Percentiles rank a stretch among this genome's conserved stretches.
phyloP scores from a whole-genome alignment of 2,113 vertebrate species.

The Phalacrocorax pelagicus region DNA sequence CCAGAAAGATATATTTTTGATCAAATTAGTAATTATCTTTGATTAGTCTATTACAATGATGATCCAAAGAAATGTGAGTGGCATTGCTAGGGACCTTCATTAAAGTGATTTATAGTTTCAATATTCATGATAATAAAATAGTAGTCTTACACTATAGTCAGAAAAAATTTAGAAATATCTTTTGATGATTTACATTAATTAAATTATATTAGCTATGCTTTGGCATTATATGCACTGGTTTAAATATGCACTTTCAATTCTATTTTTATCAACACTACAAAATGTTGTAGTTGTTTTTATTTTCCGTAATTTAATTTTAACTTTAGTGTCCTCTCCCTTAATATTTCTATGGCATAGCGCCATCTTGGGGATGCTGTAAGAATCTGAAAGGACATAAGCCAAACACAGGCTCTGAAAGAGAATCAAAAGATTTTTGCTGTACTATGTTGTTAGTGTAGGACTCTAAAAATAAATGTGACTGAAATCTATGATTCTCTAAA shows the following conservation, averaged over 20 bases:
- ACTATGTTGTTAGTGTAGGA: neutral
- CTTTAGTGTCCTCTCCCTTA: neutral
- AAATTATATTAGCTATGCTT: neutral
- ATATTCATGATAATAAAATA: neutral
- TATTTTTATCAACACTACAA: neutral
- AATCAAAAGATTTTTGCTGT: neutral
- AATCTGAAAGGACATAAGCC: neutral
- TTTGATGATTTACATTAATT: neutral
- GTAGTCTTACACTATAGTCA: neutral
- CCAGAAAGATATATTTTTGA: neutral
- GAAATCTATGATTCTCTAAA: neutral
- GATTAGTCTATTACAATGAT: neutral
- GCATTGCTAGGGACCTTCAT: neutral
- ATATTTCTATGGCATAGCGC: conserved; percentile 38
- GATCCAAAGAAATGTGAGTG: neutral
- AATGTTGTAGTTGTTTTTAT: neutral
- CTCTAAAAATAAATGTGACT: neutral
- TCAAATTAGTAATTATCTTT: neutral
- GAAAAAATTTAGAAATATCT: neutral
- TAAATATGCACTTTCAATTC: neutral
- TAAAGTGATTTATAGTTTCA: neutral
- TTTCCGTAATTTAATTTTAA: neutral
- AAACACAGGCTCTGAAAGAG: neutral
- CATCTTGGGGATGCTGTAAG: conserved; percentile 49
- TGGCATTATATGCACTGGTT: neutral